A percentile compares a stretch with the other conserved stretches of the same genome.
phyloP scores from a whole-genome alignment of 2,113 vertebrate genomes.

The Pogona vitticeps region DNA sequence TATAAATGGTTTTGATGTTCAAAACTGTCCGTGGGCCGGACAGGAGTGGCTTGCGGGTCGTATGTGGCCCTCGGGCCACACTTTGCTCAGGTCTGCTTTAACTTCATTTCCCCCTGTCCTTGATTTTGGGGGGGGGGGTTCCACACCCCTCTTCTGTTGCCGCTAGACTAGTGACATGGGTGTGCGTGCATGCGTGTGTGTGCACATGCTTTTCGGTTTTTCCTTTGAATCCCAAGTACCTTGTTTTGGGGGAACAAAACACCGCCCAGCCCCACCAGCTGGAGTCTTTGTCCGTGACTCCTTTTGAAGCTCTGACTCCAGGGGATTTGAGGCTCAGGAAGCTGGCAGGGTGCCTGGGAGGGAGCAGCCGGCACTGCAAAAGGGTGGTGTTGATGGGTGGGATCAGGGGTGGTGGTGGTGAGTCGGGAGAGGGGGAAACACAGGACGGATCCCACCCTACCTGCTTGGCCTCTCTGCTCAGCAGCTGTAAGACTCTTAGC shows the following conservation, averaged over 20 bases:
- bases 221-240: background rate
- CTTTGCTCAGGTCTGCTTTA: too few relatives aligned
- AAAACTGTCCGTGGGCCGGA: too few relatives aligned
- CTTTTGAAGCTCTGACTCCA: slow-evolving; percentile 35
- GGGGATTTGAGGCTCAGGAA: slow-evolving; percentile 35
- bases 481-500: background rate
- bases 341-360: slow-evolving; percentile 22
- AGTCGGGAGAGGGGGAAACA: background rate
- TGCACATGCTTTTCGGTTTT: background rate
- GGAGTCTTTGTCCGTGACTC: slow-evolving; percentile 10
- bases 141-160: background rate
- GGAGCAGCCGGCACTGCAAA: background rate
- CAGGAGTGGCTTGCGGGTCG: too few relatives aligned
- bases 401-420: background rate
- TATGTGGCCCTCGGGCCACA: too few relatives aligned
- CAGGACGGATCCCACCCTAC: background rate
- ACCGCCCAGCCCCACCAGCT: slow-evolving; percentile 2
- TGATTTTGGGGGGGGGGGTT: background rate
- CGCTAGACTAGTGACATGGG: background rate
- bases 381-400: background rate
- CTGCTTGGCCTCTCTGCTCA: background rate
- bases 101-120: background rate
- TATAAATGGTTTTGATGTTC: too few relatives aligned
- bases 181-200: background rate
- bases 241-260: background rate